phyloP scores from a whole-genome alignment of 2,113 vertebrate species.

The Felis catus region DNA sequence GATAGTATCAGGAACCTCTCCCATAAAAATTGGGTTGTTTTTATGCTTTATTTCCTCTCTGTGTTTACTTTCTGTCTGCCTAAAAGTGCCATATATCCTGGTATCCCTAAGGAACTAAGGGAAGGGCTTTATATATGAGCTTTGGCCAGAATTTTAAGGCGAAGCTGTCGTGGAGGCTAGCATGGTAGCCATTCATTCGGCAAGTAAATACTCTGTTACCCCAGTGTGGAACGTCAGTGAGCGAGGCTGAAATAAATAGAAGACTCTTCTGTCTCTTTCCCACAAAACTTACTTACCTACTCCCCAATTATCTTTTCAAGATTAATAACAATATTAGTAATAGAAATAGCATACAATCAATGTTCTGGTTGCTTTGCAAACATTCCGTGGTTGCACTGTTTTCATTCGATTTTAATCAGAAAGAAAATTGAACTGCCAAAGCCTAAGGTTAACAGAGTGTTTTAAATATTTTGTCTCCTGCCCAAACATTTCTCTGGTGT shows the following conservation, averaged over 20 bases:
- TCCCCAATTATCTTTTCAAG: neutral
- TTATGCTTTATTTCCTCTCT: neutral
- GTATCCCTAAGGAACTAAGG: neutral
- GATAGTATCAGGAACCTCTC: neutral
- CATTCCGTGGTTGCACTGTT: neutral
- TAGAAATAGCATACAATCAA: neutral
- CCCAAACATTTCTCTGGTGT: neutral
- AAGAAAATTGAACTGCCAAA: slow-evolving; percentile 45
- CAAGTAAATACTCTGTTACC: neutral
- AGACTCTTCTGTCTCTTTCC: neutral
- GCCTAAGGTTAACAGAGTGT: neutral
- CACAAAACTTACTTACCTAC: neutral
- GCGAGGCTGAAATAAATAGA: neutral
- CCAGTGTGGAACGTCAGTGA: neutral
- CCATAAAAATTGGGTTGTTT: neutral
- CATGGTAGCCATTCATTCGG: neutral
- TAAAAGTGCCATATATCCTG: neutral
- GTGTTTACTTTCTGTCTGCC: neutral
- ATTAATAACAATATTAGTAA: neutral
- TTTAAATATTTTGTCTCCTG: neutral
- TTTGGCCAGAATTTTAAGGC: neutral
- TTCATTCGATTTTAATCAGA: neutral
- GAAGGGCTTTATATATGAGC: neutral
- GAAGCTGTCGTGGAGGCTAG: neutral
- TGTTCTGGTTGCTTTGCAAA: slow-evolving; percentile 42